Base-by-base conservation (phyloP, 2,113 vertebrate species). In the Channa argus region DNA sequence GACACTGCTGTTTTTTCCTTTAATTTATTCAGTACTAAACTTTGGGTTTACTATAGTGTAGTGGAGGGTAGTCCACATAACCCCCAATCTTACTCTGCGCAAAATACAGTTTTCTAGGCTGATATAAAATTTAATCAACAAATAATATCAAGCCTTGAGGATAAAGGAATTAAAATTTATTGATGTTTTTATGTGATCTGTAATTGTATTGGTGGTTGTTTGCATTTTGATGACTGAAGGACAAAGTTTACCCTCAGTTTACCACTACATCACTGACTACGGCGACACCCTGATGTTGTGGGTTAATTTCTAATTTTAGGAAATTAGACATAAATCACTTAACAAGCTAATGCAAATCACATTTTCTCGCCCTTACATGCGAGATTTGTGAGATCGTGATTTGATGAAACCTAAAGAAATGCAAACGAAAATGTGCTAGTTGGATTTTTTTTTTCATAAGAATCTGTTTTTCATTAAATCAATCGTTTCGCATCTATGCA, bases 401-500 rank as follows among this genome's bases (percentile, higher is more conserved):
- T 8, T 15, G 1, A 24, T 15, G 8, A 44, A 53, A 71, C 63
- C 12, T 50, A 36, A 68, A 51, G 8, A 58, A 49, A 62, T 50
- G 33, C 49, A 56, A 37, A 56, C 15, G 55, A 58, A 53, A 54
- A 73, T 64, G 84, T 83, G 74, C 53, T 60, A 11, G 63, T 77
- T 77, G 78, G 65, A 60, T 72, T 80, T 84, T 75, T 62, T n/a
- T 24, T 24, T 24, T 24, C 52, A 52, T 52, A 70, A 67, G n/a
- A 63, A 65, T 74, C 62, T 54, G 68, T 74, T 74, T 66, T 75
- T 45, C 63, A 78, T 80, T 52, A 69, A 85, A 87, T 80, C 80
- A 84, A 69, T 88, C 62, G 80, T 87, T 88, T 86, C 80, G 77
- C 88, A 88, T 90, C 91, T 92, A 92, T 91, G 91, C 91, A 92